Percentiles rank a stretch among this genome's conserved stretches.
These are phyloP conservation scores for Hirudo medicinalis DNA, from an alignment of 1,140 invertebrate species.

Conservation along the genomic window DNA sequence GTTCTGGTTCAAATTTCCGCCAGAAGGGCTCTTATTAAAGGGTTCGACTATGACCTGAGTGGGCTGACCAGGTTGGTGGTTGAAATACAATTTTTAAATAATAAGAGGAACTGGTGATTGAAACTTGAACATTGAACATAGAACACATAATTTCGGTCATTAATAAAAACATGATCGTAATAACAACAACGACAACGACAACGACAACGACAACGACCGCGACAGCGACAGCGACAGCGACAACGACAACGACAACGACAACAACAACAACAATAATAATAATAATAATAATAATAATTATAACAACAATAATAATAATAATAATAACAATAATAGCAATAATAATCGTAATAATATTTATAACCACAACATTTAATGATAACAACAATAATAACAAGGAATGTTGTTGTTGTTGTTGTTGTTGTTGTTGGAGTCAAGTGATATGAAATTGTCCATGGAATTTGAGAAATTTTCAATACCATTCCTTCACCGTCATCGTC, in stretches of 20 bases:
- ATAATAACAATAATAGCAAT: neutral
- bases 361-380: neutral
- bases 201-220: neutral
- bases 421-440: too few relatives aligned
- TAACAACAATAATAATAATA: constrained; percentile 1
- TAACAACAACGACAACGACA: neutral
- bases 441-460: neutral
- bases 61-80: neutral
- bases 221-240: neutral
- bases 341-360: neutral
- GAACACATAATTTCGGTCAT: too few relatives aligned
- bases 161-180: neutral
- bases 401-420: neutral
- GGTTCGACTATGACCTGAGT: constrained; percentile 2
- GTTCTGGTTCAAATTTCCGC: neutral
- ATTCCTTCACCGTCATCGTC: neutral
- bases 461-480: neutral
- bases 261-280: neutral
- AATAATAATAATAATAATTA: neutral
- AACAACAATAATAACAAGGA: neutral
- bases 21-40: neutral
- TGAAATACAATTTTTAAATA: neutral
- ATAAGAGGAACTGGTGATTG: too few relatives aligned
- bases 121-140: too few relatives aligned
- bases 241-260: neutral